Base-by-base conservation (phyloP, 2,113 vertebrate genomes). In the Psittacus erithacus region DNA sequence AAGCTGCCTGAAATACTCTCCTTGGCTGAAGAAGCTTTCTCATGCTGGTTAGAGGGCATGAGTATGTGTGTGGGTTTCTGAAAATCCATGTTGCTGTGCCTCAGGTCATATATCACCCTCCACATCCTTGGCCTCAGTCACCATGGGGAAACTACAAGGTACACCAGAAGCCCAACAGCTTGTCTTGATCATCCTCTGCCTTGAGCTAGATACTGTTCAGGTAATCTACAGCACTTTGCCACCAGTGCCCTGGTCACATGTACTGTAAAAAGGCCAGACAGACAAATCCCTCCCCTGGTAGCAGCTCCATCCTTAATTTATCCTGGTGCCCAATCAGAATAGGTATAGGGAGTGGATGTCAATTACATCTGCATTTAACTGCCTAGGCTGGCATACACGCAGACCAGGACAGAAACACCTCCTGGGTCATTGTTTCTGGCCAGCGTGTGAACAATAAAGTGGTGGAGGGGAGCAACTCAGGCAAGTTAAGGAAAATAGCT, bases 191-290 rank as follows among this genome's bases (percentile, higher is more conserved):
- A 25, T 31, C 38, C 44, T 44, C 62, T 93, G 41, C 65, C 35
- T 69, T 22, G n/a, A 70, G 41, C 28, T 33, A 31, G 44, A 23
- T 18, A 23, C 22, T 44, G 29, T 25, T 59, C 38, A 63, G 25
- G 35, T 17, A 46, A 7, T 19, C 31, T 62, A n/a, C 44, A 74
- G 67, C 33, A 29, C 29, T 59, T 76, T 60, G 46, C 13, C 65
- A 17, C 68, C 47, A 20, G 64, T 0, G 1, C 47, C 44, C 25
- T 2, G 2, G 41, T 50, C 6, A 6, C 11, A 38, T 27, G 11
- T 16, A 68, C 14, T 4, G 1, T 8, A 31, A 57, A 71, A 82
- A 69, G 17, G 24, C 22, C 33, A 49, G 38, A 25, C 24, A 76
- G 25, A 73, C 10, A 69, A 71, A 88, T 25, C 53, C 7, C 22